Conservation (phyloP, 1,140 invertebrate species). For the Odontomachus brunneus region DNA sequence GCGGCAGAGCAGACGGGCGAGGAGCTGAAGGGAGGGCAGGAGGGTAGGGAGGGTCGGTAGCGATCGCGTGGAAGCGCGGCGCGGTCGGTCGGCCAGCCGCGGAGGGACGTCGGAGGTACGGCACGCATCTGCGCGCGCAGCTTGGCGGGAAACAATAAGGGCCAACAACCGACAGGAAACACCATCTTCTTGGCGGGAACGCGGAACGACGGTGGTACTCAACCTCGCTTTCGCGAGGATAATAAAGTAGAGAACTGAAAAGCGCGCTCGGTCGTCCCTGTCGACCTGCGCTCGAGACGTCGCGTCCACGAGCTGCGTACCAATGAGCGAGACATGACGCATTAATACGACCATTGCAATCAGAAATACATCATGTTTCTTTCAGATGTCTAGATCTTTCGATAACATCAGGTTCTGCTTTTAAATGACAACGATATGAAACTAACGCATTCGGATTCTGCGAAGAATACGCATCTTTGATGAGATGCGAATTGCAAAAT, state of each 20-base stretch:
- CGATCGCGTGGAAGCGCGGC: conserved; percentile 32
- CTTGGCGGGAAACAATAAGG: conserved; percentile 76
- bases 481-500: no score
- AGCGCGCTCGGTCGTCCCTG: background rate
- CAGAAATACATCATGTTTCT: no score
- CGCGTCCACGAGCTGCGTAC: background rate
- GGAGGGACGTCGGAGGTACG: conserved; percentile 23
- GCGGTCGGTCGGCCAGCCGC: no score
- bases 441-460: no score
- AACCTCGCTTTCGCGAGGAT: conserved; percentile 32
- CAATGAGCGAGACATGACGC: no score
- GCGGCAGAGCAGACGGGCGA: conserved; percentile 39
- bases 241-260: conserved; percentile 24
- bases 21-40: conserved; percentile 28
- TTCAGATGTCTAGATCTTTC: no score
- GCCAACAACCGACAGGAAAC: conserved; percentile 69
- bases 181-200: conserved; percentile 69
- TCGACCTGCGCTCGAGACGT: background rate
- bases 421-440: no score
- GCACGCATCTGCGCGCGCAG: conserved; percentile 68
- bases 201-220: conserved; percentile 64
- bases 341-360: no score
- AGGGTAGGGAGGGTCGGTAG: conserved; percentile 15
- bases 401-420: no score
- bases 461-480: no score